Conservation (phyloP, 2,113 vertebrate species). For the Pimephales promelas region DNA sequence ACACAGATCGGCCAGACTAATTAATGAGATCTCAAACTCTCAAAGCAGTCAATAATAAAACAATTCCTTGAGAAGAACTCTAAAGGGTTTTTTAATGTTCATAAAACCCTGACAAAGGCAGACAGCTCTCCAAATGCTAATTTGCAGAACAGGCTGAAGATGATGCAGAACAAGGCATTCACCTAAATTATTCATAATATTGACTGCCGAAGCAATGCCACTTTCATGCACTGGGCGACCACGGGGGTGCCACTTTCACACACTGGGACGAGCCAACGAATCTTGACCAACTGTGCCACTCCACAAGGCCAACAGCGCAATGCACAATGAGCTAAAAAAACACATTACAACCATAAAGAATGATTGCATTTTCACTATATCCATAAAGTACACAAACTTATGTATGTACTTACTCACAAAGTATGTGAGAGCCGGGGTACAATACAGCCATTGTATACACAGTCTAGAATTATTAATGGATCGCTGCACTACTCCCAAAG, state of each 20-base stretch:
- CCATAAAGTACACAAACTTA: conserved; percentile 20
- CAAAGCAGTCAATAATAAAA: conserved; percentile 17
- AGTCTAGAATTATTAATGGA: conserved; percentile 68
- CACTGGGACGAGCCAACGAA: conserved; percentile 60
- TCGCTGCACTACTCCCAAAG: conserved; percentile 64
- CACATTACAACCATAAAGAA: conserved; percentile 44
- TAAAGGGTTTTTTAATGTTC: conserved; percentile 35
- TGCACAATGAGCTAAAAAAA: conserved; percentile 52
- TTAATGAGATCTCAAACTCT: conserved; percentile 25
- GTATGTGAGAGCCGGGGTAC: conserved; percentile 39
- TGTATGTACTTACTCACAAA: too few species aligned
- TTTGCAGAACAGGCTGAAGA: conserved; percentile 70
- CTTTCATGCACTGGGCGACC: conserved; percentile 68
- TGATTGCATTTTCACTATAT: conserved; percentile 26
- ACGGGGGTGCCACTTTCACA: conserved; percentile 74
- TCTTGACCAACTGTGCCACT: conserved; percentile 65
- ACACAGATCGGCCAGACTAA: conserved; percentile 20
- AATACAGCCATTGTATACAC: conserved; percentile 51
- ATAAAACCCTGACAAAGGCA: conserved; percentile 55
- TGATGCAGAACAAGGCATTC: conserved; percentile 74
- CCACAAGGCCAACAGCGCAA: conserved; percentile 59
- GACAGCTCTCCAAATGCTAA: conserved; percentile 71
- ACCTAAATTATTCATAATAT: conserved; percentile 78
- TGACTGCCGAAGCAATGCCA: conserved; percentile 72
- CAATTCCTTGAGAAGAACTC: conserved; percentile 12